Conservation (phyloP, 2,888 invertebrate genomes). For the Megamerina dolium region DNA sequence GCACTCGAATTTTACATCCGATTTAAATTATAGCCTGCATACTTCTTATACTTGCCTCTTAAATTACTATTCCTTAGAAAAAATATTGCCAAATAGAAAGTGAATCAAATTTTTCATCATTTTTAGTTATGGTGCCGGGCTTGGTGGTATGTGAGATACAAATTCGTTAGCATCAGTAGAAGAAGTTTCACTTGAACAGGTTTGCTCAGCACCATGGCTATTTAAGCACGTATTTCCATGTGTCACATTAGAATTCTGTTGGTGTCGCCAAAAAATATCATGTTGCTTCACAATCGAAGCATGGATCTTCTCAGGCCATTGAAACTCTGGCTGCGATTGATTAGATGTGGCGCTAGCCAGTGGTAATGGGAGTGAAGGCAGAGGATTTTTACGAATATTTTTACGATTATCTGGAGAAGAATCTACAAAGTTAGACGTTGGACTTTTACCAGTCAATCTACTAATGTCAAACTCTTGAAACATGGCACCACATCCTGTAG, state of each 20-base stretch:
- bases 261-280: slow-evolving; percentile 45
- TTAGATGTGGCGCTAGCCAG: slow-evolving; percentile 5
- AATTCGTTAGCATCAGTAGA: slow-evolving; percentile 46
- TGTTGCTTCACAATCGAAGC: slow-evolving; percentile 48
- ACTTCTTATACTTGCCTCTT: not conserved
- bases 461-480: slow-evolving; percentile 49
- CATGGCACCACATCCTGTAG: slow-evolving; percentile 24
- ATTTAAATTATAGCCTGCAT: too few relatives aligned
- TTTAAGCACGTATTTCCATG: slow-evolving; percentile 15
- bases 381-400: slow-evolving; percentile 18
- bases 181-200: slow-evolving; percentile 44
- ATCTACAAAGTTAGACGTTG: slow-evolving; percentile 41
- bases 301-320: slow-evolving; percentile 51
- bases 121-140: slow-evolving; percentile 51
- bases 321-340: slow-evolving; percentile 38
- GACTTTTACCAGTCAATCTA: slow-evolving; percentile 50
- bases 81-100: slow-evolving; percentile 43
- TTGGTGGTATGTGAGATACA: slow-evolving; percentile 48
- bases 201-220: slow-evolving; percentile 24
- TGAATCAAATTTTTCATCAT: slow-evolving; percentile 49
- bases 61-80: slow-evolving; percentile 6
- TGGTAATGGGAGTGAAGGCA: slow-evolving; percentile 18
- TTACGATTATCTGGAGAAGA: slow-evolving; percentile 32
- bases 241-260: slow-evolving; percentile 26
- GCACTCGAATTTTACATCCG: too few relatives aligned